These are phyloP conservation scores for Nephrotoma guestfalica DNA, from an alignment of 2,888 invertebrate genomes.

Conservation along the genomic window DNA sequence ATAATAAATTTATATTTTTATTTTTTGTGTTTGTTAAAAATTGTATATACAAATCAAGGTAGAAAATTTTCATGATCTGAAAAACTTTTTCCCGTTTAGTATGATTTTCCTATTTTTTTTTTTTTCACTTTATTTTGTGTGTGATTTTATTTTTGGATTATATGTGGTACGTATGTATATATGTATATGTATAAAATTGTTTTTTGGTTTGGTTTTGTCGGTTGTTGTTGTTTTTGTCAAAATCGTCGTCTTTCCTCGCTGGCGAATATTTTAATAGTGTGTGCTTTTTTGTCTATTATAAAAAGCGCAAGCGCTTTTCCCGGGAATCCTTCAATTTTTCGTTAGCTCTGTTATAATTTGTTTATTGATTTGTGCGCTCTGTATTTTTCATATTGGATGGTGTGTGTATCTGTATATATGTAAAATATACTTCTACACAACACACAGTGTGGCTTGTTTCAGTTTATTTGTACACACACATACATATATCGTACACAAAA, in stretches of 20 bases:
- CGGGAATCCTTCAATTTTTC: slow-evolving; percentile 25
- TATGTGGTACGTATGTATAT: background rate
- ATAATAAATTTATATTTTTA: background rate
- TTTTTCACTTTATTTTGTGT: background rate
- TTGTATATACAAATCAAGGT: background rate
- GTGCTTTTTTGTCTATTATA: slow-evolving; percentile 6
- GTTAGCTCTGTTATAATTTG: slow-evolving; percentile 3
- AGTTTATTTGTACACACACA: background rate
- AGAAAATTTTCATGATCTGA: background rate
- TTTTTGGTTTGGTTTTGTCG: background rate
- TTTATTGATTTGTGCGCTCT: slow-evolving; percentile 12
- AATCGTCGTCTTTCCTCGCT: background rate
- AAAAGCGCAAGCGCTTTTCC: slow-evolving; percentile 32
- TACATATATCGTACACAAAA: background rate
- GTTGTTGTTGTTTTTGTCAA: background rate
- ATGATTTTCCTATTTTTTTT: background rate
- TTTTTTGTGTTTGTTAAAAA: background rate
- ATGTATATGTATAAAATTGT: background rate
- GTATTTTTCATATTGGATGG: background rate
- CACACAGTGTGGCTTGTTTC: background rate
- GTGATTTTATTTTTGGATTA: background rate
- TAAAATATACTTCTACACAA: background rate
- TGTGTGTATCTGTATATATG: background rate
- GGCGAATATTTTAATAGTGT: background rate
- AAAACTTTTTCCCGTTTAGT: background rate